Evolutionary conservation across 2,113 vertebrate species (phyloP).

Genomic region (Petaurus breviceps): DNA sequence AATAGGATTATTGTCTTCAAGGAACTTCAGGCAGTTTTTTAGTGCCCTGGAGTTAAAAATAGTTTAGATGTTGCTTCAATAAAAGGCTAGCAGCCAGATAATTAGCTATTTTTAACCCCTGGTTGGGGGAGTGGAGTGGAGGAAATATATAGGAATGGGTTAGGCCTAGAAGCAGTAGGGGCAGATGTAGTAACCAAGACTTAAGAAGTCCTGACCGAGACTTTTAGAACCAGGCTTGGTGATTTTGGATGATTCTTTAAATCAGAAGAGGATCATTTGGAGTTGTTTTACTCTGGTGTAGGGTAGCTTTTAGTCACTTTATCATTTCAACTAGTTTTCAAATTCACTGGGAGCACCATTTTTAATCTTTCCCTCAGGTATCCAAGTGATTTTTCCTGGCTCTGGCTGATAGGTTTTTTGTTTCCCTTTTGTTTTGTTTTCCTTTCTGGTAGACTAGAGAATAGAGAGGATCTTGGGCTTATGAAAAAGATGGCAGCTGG

Average conservation of each 20-base stretch:
- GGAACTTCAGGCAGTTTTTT: background rate
- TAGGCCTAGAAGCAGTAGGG: background rate
- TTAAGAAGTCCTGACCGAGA: background rate
- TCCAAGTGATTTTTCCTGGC: background rate
- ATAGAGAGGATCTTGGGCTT: background rate
- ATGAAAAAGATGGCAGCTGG: background rate
- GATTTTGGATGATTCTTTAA: background rate
- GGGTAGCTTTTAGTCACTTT: background rate
- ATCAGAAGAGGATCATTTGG: fast-evolving
- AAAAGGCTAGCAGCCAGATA: background rate
- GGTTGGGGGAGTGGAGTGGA: background rate
- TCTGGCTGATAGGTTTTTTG: background rate
- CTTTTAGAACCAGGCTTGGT: background rate
- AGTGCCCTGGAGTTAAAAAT: background rate
- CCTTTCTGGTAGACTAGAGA: background rate
- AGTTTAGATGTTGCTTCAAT: background rate
- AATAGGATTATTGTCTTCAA: background rate
- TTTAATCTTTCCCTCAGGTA: background rate
- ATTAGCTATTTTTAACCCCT: background rate
- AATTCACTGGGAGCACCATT: background rate
- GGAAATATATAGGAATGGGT: background rate
- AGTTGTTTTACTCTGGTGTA: background rate
- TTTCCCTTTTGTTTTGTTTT: background rate
- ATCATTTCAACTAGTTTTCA: background rate
- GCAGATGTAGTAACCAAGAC: background rate